Evolutionary conservation across 2,797 vertebrate species (phyloP).

Genomic region (Microctenopoma steveboyesi): DNA sequence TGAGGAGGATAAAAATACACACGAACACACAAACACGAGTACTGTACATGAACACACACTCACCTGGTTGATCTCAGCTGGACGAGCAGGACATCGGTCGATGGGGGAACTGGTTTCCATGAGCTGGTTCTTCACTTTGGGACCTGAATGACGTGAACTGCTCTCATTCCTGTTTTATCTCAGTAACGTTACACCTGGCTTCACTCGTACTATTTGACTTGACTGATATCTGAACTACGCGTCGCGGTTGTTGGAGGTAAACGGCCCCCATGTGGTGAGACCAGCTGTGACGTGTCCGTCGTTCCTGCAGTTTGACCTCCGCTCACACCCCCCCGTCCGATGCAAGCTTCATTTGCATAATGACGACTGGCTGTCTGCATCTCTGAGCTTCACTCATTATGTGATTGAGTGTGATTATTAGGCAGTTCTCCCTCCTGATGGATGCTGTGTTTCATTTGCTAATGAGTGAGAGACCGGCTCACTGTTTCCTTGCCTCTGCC

Average conservation of each 20-base stretch:
- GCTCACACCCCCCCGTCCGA: conserved; percentile 8
- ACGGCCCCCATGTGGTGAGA: too few species aligned
- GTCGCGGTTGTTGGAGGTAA: too few species aligned
- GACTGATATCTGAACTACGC: too few species aligned
- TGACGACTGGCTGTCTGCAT: conserved; percentile 27
- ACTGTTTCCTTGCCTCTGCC: conserved; percentile 41
- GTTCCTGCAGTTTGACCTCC: background rate
- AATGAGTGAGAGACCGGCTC: conserved; percentile 70
- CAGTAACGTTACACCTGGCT: too few species aligned
- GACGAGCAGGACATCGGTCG: too few species aligned
- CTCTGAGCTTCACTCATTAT: conserved; percentile 56
- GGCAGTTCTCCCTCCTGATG: conserved; percentile 69
- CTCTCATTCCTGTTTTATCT: too few species aligned
- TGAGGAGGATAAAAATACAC: conserved; percentile 28
- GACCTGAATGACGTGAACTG: too few species aligned
- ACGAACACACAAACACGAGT: conserved; percentile 10
- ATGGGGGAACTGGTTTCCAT: too few species aligned
- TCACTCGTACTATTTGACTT: too few species aligned
- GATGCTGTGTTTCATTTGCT: conserved; percentile 80
- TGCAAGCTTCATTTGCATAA: conserved; percentile 54
- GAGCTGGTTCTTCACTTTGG: too few species aligned
- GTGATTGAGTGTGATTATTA: conserved; percentile 82
- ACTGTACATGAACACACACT: conserved; percentile 4
- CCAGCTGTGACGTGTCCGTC: background rate
- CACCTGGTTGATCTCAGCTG: too few species aligned